Conservation (phyloP, 2,888 invertebrate species). For the Laspeyria flexula region DNA sequence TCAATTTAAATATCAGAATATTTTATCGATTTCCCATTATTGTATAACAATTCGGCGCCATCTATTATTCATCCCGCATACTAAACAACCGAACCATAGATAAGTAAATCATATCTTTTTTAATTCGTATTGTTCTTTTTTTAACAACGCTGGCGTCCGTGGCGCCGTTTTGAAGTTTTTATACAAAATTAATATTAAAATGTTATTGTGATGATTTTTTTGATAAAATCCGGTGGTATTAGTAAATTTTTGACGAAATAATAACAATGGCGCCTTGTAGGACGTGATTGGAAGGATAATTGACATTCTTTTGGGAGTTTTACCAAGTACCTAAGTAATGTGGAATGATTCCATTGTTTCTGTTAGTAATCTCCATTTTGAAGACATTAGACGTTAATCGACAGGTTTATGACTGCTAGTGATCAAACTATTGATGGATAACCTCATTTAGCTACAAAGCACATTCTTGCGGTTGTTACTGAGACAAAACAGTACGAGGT, state of each 20-base stretch:
- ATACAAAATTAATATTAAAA: conserved; percentile 55
- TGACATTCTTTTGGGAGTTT: conserved; percentile 1
- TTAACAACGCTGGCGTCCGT: conserved; percentile 36
- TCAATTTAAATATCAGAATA: conserved; percentile 13
- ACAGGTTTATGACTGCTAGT: conserved; percentile 8
- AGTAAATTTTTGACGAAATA: conserved; percentile 48
- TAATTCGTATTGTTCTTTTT: conserved; percentile 52
- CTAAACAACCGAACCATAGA: conserved; percentile 45
- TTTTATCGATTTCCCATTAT: conserved; percentile 9
- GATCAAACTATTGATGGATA: conserved; percentile 5
- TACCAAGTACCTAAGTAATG: conserved; percentile 16
- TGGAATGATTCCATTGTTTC: conserved; percentile 24
- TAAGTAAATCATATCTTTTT: conserved; percentile 41
- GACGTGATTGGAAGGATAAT: conserved; percentile 50
- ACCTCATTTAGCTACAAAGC: background rate
- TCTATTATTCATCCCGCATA: conserved; percentile 47
- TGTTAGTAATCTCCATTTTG: conserved; percentile 33
- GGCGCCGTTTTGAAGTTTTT: conserved; percentile 42
- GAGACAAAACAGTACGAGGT: background rate
- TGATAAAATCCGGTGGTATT: conserved; percentile 65
- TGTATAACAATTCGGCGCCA: conserved; percentile 45
- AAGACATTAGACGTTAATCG: conserved; percentile 22
- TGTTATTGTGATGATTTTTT: conserved; percentile 60
- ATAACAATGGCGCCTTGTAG: conserved; percentile 57
- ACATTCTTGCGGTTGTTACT: background rate